phyloP scores from a whole-genome alignment of 2,888 invertebrate species.

The Temnothorax ravouxi region DNA sequence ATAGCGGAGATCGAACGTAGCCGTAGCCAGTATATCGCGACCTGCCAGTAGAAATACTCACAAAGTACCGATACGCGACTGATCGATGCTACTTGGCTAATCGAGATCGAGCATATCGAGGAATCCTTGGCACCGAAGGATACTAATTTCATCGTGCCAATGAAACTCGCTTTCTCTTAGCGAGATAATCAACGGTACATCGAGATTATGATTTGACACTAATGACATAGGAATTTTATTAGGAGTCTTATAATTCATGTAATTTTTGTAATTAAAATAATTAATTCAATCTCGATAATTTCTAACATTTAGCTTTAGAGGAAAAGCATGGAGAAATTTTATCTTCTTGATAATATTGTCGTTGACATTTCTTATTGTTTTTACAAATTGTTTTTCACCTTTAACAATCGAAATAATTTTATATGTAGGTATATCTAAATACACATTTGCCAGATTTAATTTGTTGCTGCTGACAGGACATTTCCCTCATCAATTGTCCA shows the following conservation, averaged over 20 bases:
- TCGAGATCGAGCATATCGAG: neutral
- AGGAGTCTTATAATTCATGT: neutral
- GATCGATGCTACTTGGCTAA: slow-evolving; percentile 20
- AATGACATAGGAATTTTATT: neutral
- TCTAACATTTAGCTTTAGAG: neutral
- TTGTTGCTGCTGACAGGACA: neutral
- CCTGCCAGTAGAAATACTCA: slow-evolving; percentile 21
- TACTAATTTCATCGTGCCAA: neutral
- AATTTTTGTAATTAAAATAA: slow-evolving; percentile 15
- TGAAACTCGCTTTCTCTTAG: neutral
- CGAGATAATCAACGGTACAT: slow-evolving; percentile 8
- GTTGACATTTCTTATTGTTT: neutral
- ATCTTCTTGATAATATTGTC: neutral
- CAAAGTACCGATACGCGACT: neutral
- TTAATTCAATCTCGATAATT: neutral
- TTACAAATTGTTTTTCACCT: neutral
- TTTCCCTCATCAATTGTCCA: neutral
- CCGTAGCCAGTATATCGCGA: neutral
- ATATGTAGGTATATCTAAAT: neutral
- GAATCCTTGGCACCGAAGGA: slow-evolving; percentile 4
- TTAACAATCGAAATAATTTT: neutral
- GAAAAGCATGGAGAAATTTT: neutral
- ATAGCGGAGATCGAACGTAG: slow-evolving; percentile 43
- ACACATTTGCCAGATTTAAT: neutral
- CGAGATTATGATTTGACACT: neutral